Percentiles rank a stretch among this genome's conserved stretches.
phyloP scores from a whole-genome alignment of 2,888 invertebrate species.

The Eristalis pertinax region DNA sequence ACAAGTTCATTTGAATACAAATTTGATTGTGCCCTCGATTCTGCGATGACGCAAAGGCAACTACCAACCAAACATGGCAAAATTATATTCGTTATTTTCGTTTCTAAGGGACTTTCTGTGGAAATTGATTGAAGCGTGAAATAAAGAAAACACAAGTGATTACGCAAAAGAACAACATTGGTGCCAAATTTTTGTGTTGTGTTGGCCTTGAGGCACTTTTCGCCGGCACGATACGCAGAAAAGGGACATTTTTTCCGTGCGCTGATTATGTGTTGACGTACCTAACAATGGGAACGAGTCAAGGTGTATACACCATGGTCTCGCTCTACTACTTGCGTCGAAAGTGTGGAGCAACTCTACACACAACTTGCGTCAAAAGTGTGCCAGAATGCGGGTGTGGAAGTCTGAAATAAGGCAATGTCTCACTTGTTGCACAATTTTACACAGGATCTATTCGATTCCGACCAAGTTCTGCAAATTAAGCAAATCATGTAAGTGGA shows the following conservation, averaged over 20 bases:
- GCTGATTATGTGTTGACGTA: neutral
- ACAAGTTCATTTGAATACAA: conserved; percentile 31
- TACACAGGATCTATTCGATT: too few relatives aligned
- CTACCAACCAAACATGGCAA: neutral
- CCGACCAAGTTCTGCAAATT: too few relatives aligned
- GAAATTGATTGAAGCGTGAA: conserved; percentile 50
- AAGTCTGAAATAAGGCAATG: too few relatives aligned
- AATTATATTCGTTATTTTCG: conserved; percentile 2
- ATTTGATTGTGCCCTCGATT: conserved; percentile 32
- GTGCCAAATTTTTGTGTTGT: neutral
- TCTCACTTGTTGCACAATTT: too few relatives aligned
- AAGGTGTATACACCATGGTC: neutral
- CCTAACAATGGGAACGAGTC: neutral
- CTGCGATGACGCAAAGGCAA: neutral
- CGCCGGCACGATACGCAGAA: neutral
- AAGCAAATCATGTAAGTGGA: too few relatives aligned
- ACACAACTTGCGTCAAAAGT: too few relatives aligned
- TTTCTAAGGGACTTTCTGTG: conserved; percentile 1
- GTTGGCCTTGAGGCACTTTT: conserved; percentile 20
- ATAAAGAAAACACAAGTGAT: conserved; percentile 25
- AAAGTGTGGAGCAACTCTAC: too few relatives aligned
- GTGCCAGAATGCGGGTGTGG: too few relatives aligned
- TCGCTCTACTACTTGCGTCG: too few relatives aligned
- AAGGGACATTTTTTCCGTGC: neutral
- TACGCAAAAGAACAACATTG: conserved; percentile 13